Base-by-base conservation (phyloP, 2,888 invertebrate genomes). In the Cynaeus angustus region DNA sequence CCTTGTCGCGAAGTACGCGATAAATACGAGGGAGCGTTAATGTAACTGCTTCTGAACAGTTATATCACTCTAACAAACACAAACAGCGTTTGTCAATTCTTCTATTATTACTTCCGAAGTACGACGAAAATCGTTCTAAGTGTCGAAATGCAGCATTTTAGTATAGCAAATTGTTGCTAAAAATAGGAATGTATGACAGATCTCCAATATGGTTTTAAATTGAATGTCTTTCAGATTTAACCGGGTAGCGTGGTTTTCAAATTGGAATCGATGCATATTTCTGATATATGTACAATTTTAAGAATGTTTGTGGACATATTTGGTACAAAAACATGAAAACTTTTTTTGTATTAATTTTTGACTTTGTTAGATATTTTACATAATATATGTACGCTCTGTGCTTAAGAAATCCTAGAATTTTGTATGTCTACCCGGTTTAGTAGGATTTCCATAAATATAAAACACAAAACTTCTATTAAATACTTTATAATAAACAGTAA, bases 111-210 rank as follows among this genome's bases (percentile, higher is more conserved):
- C n/a, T 46, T n/a, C 46, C 1, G 46, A 16, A 38, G 21, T 16
- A 21, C 55, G 37, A 14, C n/a, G 9, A 55, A 55, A 37, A 33
- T 53, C 53, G 37, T 37, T 5, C 28, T 8, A 53, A 53, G 41
- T 13, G 41, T 41, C 12, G 12, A 41, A 41, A 12, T 41, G 12
- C 41, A 12, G 33, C 33, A 12, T 41, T 41, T 41, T 41, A 13
- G 33, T 55, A 7, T 5, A 55, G 55, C 55, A 55, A 53, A 55
- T 55, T 38, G 55, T 33, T 55, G 13, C 38, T 55, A 33, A 55
- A 55, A 55, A 55, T 55, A 33, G 33, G 28, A 13, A 5, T 2
- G 21, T 26, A 46, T 26, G 46, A 26, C 46, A 16, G 26, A 16
- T 16, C 46, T 26, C 21, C 46, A 46, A 46, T 46, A 46, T 12